Conservation (phyloP, 2,797 vertebrate genomes). For the Notolabrus celidotus region DNA sequence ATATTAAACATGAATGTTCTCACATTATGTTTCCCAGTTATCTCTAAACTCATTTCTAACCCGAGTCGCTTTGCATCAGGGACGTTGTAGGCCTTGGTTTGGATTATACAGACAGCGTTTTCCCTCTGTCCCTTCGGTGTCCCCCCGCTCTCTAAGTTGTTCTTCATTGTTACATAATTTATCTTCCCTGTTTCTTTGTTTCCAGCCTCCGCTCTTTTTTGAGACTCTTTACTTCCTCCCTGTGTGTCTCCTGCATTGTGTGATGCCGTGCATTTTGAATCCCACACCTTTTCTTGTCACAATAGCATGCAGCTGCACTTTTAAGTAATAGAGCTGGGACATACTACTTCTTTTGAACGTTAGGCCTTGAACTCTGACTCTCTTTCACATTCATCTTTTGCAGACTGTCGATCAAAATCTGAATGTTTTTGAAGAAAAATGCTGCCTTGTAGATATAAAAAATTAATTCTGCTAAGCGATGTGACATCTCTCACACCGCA, state of each 20-base stretch:
- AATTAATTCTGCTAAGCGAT: background rate
- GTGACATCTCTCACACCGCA: background rate
- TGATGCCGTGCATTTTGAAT: background rate
- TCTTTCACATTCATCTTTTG: background rate
- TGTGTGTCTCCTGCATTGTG: background rate
- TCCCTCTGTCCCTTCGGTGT: background rate
- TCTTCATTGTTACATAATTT: constrained; percentile 3
- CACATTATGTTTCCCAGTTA: too few species aligned
- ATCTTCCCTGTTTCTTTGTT: background rate
- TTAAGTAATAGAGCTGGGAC: background rate
- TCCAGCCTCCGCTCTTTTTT: background rate
- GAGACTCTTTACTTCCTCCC: background rate
- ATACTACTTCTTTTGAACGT: background rate
- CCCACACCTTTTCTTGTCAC: background rate
- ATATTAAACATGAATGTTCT: too few species aligned
- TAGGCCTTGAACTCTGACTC: background rate
- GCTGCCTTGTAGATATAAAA: background rate
- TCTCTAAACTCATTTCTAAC: too few species aligned
- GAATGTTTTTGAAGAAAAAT: background rate
- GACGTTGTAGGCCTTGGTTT: background rate
- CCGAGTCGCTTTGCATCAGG: background rate
- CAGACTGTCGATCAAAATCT: background rate
- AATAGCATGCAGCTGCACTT: background rate
- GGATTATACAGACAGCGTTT: background rate
- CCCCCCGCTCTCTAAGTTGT: background rate